phyloP scores from a whole-genome alignment of 2,113 vertebrate species.

The Ailurus styani region DNA sequence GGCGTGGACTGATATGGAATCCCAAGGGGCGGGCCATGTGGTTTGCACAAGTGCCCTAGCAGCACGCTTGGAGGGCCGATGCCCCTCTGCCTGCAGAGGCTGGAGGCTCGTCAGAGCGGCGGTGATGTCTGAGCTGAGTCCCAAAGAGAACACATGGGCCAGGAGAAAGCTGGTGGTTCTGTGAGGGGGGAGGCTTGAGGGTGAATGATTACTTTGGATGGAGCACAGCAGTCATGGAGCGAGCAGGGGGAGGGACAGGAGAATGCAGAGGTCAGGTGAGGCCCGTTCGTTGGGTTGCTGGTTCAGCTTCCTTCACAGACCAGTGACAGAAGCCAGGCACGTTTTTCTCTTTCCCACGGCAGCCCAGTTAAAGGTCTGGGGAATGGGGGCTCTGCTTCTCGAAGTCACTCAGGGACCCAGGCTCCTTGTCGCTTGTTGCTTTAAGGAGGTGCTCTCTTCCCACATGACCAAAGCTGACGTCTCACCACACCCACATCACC shows the following conservation, averaged over 20 bases:
- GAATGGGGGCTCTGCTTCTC: not conserved
- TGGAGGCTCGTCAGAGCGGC: not conserved
- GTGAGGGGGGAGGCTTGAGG: not conserved
- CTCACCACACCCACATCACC: not conserved
- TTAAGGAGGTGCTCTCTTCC: not conserved
- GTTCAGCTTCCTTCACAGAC: not conserved
- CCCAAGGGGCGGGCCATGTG: not conserved
- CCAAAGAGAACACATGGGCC: not conserved
- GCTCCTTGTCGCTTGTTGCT: not conserved
- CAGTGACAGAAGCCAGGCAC: not conserved
- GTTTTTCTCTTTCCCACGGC: not conserved
- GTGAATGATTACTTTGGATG: not conserved
- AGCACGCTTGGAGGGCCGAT: not conserved
- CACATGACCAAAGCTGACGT: not conserved
- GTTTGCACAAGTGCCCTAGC: not conserved
- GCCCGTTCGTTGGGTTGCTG: not conserved
- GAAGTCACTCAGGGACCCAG: not conserved
- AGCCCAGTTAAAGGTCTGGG: not conserved
- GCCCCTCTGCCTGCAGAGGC: not conserved
- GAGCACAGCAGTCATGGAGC: not conserved
- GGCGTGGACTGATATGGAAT: not conserved
- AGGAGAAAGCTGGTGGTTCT: not conserved
- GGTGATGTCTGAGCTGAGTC: not conserved
- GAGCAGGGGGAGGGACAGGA: not conserved
- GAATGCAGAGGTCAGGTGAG: not conserved